Conservation (phyloP, 2,113 vertebrate genomes). For the Hucho hucho region DNA sequence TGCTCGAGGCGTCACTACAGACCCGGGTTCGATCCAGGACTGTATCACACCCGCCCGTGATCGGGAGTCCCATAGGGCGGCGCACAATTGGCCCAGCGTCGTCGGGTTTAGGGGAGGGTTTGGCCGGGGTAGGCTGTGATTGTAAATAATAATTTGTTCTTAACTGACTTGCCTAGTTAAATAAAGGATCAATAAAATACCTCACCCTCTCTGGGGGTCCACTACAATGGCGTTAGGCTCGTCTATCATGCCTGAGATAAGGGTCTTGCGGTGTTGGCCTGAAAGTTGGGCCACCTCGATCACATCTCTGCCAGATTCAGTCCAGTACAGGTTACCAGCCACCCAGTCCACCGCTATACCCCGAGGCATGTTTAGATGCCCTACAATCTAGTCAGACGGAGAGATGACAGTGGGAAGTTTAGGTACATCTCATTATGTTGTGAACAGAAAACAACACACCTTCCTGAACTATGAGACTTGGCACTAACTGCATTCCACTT, state of each 20-base stretch:
- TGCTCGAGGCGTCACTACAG: no score
- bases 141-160: no score
- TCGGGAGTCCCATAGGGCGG: no score
- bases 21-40: no score
- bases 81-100: no score
- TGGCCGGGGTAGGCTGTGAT: no score
- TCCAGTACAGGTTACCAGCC: conserved; percentile 96
- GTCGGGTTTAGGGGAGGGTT: no score
- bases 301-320: conserved; percentile 92
- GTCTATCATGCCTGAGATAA: conserved; percentile 97
- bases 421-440: background rate
- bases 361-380: conserved; percentile 89
- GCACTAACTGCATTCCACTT: no score
- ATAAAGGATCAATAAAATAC: no score
- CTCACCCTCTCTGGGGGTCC: conserved; percentile 87
- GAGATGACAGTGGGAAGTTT: background rate
- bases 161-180: no score
- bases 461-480: background rate
- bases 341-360: conserved; percentile 98
- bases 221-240: conserved; percentile 95
- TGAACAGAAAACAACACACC: background rate
- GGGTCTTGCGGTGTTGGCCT: conserved; percentile 91
- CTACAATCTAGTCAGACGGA: conserved; percentile 76
- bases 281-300: conserved; percentile 96
- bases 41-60: no score